Conservation (phyloP, 2,113 vertebrate genomes). For the Anseranas semipalmata region DNA sequence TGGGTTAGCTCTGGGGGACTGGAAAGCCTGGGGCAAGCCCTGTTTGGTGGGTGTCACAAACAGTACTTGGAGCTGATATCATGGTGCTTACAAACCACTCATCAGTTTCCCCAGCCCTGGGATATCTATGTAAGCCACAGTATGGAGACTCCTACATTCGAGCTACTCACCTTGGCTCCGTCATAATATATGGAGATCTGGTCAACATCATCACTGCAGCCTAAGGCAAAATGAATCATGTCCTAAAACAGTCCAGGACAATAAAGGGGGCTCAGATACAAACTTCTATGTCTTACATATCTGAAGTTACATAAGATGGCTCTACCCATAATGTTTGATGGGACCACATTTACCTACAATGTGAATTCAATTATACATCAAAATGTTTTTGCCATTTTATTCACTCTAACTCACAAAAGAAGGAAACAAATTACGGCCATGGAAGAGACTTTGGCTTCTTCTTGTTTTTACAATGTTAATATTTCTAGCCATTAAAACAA, state of each 20-base stretch:
- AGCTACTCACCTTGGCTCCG: neutral
- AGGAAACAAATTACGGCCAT: neutral
- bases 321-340: neutral
- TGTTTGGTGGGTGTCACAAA: neutral
- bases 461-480: neutral
- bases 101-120: neutral
- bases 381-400: neutral
- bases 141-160: too few relatives aligned
- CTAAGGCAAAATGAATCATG: neutral
- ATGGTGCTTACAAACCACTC: neutral
- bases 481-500: neutral
- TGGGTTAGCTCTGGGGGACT: neutral
- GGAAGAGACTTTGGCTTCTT: neutral
- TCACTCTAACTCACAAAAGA: neutral
- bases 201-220: neutral
- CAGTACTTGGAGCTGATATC: neutral
- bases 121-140: neutral
- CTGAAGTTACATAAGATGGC: neutral
- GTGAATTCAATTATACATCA: neutral
- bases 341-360: neutral
- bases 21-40: neutral
- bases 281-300: neutral
- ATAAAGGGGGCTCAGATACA: neutral
- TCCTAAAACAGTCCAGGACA: neutral
- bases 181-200: neutral